These are phyloP conservation scores for Parelbella ahira DNA, from an alignment of 2,888 invertebrate species.

Conservation along the genomic window DNA sequence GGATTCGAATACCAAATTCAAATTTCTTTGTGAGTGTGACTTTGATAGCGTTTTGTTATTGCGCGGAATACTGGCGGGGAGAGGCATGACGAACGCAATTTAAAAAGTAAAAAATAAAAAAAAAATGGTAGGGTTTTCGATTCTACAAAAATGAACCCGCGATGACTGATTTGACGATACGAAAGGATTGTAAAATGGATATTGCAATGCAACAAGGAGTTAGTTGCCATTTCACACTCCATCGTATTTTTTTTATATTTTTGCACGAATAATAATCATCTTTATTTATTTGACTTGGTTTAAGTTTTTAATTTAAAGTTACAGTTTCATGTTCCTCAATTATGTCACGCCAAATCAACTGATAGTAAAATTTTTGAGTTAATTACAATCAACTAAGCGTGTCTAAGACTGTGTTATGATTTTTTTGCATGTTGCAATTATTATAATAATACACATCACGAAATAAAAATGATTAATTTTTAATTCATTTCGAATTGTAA, in stretches of 20 bases:
- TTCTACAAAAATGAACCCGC: conserved; percentile 72
- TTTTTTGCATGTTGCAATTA: too few relatives aligned
- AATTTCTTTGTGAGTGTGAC: conserved; percentile 34
- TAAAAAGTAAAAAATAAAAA: conserved; percentile 36
- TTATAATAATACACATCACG: too few relatives aligned
- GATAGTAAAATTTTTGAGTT: too few relatives aligned
- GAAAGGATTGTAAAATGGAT: conserved; percentile 65
- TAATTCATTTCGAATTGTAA: too few relatives aligned
- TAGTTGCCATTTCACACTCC: conserved; percentile 4
- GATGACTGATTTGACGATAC: conserved; percentile 74
- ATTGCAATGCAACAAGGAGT: conserved; percentile 55
- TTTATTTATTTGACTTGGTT: too few relatives aligned
- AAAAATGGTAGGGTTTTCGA: conserved; percentile 73
- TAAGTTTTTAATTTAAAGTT: too few relatives aligned
- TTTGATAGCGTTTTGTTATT: conserved; percentile 36
- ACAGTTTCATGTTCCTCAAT: too few relatives aligned
- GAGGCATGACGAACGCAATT: conserved; percentile 76
- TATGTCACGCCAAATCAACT: too few relatives aligned
- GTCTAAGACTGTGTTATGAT: too few relatives aligned
- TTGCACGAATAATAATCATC: too few relatives aligned
- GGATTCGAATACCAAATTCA: conserved; percentile 31
- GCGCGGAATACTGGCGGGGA: conserved; percentile 56
- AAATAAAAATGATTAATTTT: too few relatives aligned
- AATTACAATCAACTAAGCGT: too few relatives aligned
- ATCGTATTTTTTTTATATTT: not conserved